Evolutionary conservation across 2,797 vertebrate species (phyloP).

Genomic region (Amazona finschi): DNA sequence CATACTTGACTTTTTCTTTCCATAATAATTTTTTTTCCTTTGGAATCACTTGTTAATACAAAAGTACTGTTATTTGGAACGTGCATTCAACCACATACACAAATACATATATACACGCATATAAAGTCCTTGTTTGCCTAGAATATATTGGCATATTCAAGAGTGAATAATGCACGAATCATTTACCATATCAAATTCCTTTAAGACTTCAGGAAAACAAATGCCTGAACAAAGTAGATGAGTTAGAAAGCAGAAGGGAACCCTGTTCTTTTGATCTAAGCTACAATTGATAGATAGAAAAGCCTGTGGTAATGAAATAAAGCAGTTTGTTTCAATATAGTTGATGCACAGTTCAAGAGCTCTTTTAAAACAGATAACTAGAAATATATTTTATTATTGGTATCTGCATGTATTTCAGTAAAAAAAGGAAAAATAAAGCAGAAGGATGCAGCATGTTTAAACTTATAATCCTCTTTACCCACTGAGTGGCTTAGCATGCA

Average conservation of each 20-base stretch:
- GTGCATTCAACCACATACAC: neutral
- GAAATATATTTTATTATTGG: neutral
- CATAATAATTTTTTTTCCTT: neutral
- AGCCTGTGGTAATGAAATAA: neutral
- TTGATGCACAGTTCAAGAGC: neutral
- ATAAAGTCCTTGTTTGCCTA: neutral
- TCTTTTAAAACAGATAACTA: neutral
- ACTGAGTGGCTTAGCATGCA: neutral
- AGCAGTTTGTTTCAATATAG: neutral
- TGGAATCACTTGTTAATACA: neutral
- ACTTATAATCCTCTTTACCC: neutral
- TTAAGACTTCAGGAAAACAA: neutral
- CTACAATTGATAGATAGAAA: neutral
- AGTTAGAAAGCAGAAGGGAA: neutral
- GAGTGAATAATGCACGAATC: neutral
- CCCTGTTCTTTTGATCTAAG: neutral
- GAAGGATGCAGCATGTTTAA: neutral
- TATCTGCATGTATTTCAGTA: neutral
- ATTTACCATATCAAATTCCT: neutral
- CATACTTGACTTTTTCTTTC: neutral
- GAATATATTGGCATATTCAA: neutral
- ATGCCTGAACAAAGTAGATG: neutral
- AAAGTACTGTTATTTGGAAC: neutral
- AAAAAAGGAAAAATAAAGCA: neutral
- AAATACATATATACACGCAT: neutral